These are phyloP conservation scores for Drosophila ironensis DNA, from an alignment of 1,140 invertebrate species.

Conservation along the genomic window DNA sequence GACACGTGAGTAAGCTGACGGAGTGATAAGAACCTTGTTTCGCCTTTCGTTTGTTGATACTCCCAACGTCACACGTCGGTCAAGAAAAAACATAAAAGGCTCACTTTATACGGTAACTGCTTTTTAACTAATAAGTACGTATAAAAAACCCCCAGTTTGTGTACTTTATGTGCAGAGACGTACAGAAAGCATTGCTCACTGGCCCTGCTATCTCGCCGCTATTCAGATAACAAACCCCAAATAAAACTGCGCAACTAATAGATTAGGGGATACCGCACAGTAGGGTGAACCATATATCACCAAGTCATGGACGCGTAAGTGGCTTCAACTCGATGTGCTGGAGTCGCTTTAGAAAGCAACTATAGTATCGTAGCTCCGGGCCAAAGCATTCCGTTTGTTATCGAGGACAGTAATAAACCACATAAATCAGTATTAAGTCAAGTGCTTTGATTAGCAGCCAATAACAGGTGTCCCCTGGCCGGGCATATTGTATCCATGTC, in stretches of 20 bases:
- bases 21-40: not conserved
- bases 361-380: constrained; percentile 3
- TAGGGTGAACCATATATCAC: constrained; percentile 10
- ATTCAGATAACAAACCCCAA: constrained; percentile 5
- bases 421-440: constrained; percentile 59
- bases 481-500: not conserved
- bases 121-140: no score
- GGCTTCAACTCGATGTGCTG: constrained; percentile 6
- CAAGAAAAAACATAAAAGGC: no score
- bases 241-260: constrained; percentile 4
- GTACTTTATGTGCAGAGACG: no score
- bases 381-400: not conserved
- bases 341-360: not conserved
- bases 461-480: constrained; percentile 38
- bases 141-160: no score
- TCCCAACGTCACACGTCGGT: no score
- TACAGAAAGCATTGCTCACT: not conserved
- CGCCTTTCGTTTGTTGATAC: not conserved
- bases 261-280: constrained; percentile 14
- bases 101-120: no score
- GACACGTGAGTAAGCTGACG: not conserved
- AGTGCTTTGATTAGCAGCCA: constrained; percentile 47
- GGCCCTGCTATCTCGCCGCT: not conserved
- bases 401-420: constrained; percentile 12
- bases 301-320: not conserved